A percentile compares a stretch with the other conserved stretches of the same genome.
These are phyloP conservation scores for Actenoides hombroni DNA, from an alignment of 2,113 vertebrate species.

Conservation along the genomic window DNA sequence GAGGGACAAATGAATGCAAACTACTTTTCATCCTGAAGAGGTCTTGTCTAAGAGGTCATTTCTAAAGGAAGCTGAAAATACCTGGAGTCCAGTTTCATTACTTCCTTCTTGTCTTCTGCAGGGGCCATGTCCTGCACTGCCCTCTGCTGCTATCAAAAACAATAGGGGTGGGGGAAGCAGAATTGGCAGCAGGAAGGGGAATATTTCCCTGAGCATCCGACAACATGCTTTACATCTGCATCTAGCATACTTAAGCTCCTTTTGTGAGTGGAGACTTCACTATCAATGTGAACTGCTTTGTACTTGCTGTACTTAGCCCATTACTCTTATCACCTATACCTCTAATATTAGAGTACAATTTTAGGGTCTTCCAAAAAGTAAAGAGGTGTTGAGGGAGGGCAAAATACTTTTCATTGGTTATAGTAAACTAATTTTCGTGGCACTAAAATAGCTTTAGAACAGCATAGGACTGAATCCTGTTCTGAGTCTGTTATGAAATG, in stretches of 20 bases:
- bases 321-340: background rate
- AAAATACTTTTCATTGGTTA: background rate
- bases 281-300: background rate
- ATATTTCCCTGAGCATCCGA: background rate
- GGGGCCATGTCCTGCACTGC: background rate
- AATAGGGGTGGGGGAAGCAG: background rate
- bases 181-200: background rate
- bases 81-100: background rate
- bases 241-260: background rate
- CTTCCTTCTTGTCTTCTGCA: background rate
- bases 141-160: background rate
- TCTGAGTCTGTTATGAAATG: background rate
- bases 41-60: background rate
- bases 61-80: background rate
- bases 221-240: background rate
- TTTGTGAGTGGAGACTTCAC: background rate
- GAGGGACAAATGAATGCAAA: background rate
- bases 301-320: background rate
- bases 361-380: background rate
- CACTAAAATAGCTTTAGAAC: background rate
- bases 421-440: background rate
- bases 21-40: background rate
- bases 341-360: background rate
- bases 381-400: background rate
- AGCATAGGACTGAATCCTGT: background rate